Evolutionary conservation across 2,113 vertebrate species (phyloP).

Genomic region (Eleginops maclovinus): DNA sequence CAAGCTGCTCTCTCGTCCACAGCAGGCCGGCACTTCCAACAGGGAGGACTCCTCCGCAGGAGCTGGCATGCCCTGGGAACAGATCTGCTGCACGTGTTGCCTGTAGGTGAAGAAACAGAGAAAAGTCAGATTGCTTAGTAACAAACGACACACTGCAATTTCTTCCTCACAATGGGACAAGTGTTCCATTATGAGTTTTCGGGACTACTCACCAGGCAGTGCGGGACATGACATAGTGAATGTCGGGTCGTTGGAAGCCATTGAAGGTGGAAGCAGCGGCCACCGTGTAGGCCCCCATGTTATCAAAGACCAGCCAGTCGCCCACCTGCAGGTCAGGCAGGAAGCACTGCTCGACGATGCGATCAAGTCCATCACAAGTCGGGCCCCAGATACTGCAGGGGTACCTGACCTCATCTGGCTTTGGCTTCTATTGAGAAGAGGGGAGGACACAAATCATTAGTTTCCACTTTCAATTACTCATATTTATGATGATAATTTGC

Average conservation of each 20-base stretch:
- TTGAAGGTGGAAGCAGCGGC: slow-evolving; percentile 98
- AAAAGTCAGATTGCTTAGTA: neutral
- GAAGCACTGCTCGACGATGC: slow-evolving; percentile 91
- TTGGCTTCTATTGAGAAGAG: slow-evolving; percentile 86
- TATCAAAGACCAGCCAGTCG: slow-evolving; percentile 96
- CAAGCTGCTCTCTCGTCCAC: slow-evolving; percentile 90
- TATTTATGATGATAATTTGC: neutral
- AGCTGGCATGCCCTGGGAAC: slow-evolving; percentile 79
- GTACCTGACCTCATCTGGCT: slow-evolving; percentile 92
- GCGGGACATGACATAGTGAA: slow-evolving; percentile 93
- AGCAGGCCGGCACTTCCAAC: slow-evolving; percentile 86
- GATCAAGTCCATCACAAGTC: slow-evolving; percentile 95
- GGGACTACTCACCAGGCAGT: slow-evolving; percentile 88
- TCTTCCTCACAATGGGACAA: neutral
- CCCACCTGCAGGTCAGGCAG: slow-evolving; percentile 95
- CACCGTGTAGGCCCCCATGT: slow-evolving; percentile 98
- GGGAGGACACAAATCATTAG: neutral
- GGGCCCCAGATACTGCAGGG: slow-evolving; percentile 97
- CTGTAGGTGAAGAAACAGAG: slow-evolving; percentile 64
- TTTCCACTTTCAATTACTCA: neutral
- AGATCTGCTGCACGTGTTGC: slow-evolving; percentile 92
- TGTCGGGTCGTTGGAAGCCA: slow-evolving; percentile 94
- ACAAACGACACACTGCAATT: neutral
- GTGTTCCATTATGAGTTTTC: neutral
- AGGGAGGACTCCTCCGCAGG: slow-evolving; percentile 83